Evolutionary conservation across 1,140 invertebrate species (phyloP), one percentile per base, ranked within the genome.

Genomic region (Cardiocondyla obscurior): DNA sequence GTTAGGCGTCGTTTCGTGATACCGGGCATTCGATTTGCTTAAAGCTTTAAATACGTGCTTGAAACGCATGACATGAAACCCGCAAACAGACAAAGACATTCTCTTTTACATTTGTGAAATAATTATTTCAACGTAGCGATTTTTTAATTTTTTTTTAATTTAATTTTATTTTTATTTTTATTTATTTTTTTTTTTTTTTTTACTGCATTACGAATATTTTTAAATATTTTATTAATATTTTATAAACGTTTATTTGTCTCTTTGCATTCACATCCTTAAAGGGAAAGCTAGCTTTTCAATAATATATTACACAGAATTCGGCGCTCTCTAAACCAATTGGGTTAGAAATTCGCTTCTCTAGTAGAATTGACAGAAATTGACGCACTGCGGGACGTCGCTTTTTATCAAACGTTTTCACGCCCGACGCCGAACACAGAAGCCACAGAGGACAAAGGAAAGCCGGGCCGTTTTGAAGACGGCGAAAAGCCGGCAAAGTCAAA

Each of bases 401-500:
- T 81, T 77, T 85, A 74, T 46, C 10, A 60, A 57, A 22, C 49
- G 60, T 83, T 76, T 85, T 85, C 86, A 81, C 69, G 72, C 60
- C 72, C 30, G 33, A 49, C 60, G 46, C 28, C 28, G 67, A 22
- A 25, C 3, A 44, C 49, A 30, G 42, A 8, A 39, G 33, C 30
- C 5, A 33, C 12, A 2, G 51, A 3, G 49, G 25, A 84, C 82
- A 88, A 88, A 84, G 55, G 25, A 14, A 6, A 46, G 53, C 72
- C 72, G 39, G 77, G 14, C 3, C n/a, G 42, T 25, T n/a, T 74
- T 51, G 53, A 86, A 83, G 55, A 53, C 16, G 19, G 19, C 70
- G 28, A 39, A 28, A 72, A 53, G 62, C 30, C 74, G 28, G 82
- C 82, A 88, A 88, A 91, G 88, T 91, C 90, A 91, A 91, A 91